Evolutionary conservation across 2,797 vertebrate genomes (phyloP).

Genomic region (Girardinus metallicus): DNA sequence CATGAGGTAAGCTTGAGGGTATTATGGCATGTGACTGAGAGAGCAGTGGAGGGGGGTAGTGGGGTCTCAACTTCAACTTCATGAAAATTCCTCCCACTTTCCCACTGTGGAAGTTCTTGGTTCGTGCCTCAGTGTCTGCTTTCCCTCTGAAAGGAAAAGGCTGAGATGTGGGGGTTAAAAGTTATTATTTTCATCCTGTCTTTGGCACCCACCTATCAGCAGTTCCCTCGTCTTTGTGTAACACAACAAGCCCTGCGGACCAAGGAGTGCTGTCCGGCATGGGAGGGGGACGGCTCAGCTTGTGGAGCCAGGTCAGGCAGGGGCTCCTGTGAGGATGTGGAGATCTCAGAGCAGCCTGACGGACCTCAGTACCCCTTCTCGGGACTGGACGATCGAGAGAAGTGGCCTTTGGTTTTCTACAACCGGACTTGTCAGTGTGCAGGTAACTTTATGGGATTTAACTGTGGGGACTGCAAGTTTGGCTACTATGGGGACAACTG

Average conservation of each 20-base stretch:
- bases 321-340: slow-evolving; percentile 85
- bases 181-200: slow-evolving; percentile 65
- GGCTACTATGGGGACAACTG: slow-evolving; percentile 86
- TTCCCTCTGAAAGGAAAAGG: background rate
- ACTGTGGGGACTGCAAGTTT: slow-evolving; percentile 89
- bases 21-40: slow-evolving; percentile 70
- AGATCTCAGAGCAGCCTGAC: slow-evolving; percentile 77
- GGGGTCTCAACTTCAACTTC: slow-evolving; percentile 26
- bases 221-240: slow-evolving; percentile 89
- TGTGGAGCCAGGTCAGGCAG: slow-evolving; percentile 88
- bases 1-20: slow-evolving; percentile 4
- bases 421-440: slow-evolving; percentile 89
- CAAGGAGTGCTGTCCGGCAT: slow-evolving; percentile 90
- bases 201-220: slow-evolving; percentile 56
- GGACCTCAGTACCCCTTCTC: slow-evolving; percentile 91
- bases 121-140: background rate
- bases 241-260: slow-evolving; percentile 75
- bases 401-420: slow-evolving; percentile 92
- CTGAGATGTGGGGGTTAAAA: slow-evolving; percentile 60
- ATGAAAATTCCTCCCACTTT: slow-evolving; percentile 23
- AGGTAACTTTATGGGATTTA: slow-evolving; percentile 90
- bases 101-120: background rate
- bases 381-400: slow-evolving; percentile 91
- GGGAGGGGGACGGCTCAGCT: slow-evolving; percentile 87
- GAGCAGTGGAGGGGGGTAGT: background rate